These are phyloP conservation scores for Brachyalestes nurse DNA, from an alignment of 2,797 vertebrate genomes.

Conservation along the genomic window DNA sequence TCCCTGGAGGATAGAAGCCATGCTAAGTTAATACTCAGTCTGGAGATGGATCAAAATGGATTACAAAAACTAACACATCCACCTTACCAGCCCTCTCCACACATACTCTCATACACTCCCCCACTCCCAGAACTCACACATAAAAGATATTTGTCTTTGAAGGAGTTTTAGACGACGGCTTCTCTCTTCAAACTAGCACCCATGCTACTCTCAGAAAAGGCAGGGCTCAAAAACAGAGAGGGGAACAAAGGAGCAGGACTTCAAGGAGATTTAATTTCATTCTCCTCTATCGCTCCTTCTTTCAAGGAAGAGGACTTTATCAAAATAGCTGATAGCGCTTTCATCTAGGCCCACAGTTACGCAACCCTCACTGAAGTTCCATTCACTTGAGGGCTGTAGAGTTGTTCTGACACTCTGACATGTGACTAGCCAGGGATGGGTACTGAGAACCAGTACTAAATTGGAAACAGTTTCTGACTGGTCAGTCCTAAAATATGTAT, in stretches of 20 bases:
- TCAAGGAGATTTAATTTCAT: constrained; percentile 17
- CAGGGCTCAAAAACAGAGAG: neutral
- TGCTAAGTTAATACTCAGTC: neutral
- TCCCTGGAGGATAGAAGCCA: neutral
- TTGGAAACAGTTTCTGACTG: too few relatives aligned
- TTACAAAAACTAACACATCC: neutral
- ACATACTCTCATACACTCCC: neutral
- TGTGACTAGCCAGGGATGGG: too few relatives aligned
- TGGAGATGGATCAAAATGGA: constrained; percentile 1
- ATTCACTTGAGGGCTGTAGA: neutral
- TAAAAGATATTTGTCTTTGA: constrained; percentile 9
- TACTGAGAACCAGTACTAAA: too few relatives aligned
- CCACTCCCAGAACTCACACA: neutral
- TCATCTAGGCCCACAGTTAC: neutral
- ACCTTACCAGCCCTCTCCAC: neutral
- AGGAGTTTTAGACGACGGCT: neutral
- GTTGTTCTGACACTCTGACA: neutral
- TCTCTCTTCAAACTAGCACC: neutral
- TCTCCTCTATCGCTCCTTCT: neutral
- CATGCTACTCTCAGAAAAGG: neutral
- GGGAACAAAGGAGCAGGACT: constrained; percentile 5
- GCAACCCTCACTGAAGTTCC: neutral
- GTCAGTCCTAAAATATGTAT: too few relatives aligned
- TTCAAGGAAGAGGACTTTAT: constrained; percentile 17
- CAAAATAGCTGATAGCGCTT: constrained; percentile 11